Conservation (phyloP, 2,113 vertebrate genomes). For the Podarcis cretensis region DNA sequence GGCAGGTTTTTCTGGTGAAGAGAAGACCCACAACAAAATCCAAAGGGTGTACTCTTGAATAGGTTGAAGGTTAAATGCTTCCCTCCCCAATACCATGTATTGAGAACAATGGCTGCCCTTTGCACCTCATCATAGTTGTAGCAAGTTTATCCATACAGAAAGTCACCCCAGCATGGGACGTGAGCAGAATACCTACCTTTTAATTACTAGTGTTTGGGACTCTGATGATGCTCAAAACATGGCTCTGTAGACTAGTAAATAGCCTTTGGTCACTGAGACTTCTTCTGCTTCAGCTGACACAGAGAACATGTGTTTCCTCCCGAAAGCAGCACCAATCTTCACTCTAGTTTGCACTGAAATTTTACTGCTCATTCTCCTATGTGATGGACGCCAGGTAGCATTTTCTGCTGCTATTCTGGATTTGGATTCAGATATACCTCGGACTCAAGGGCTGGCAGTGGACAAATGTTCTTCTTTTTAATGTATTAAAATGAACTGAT, state of each 20-base stretch:
- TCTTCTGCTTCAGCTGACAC: background rate
- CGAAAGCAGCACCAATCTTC: conserved; percentile 21
- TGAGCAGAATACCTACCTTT: background rate
- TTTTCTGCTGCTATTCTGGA: background rate
- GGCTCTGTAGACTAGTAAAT: background rate
- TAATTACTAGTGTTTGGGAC: background rate
- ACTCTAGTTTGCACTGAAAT: conserved; percentile 28
- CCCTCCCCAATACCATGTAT: too few species aligned
- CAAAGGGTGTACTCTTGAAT: background rate
- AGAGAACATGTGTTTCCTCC: background rate
- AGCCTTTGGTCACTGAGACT: background rate
- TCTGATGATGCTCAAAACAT: background rate
- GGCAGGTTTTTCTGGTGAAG: background rate
- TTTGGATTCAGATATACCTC: background rate
- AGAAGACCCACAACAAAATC: background rate
- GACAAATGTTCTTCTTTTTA: background rate
- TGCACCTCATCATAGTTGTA: background rate
- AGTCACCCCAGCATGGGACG: too few species aligned
- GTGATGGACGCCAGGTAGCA: background rate
- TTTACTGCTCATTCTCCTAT: conserved; percentile 10
- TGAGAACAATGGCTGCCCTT: background rate
- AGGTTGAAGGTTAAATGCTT: background rate
- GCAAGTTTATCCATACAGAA: too few species aligned
- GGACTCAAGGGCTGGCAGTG: background rate
- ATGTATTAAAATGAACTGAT: background rate